These are phyloP conservation scores for Gavialis gangeticus DNA, from an alignment of 2,113 vertebrate species.

Conservation along the genomic window DNA sequence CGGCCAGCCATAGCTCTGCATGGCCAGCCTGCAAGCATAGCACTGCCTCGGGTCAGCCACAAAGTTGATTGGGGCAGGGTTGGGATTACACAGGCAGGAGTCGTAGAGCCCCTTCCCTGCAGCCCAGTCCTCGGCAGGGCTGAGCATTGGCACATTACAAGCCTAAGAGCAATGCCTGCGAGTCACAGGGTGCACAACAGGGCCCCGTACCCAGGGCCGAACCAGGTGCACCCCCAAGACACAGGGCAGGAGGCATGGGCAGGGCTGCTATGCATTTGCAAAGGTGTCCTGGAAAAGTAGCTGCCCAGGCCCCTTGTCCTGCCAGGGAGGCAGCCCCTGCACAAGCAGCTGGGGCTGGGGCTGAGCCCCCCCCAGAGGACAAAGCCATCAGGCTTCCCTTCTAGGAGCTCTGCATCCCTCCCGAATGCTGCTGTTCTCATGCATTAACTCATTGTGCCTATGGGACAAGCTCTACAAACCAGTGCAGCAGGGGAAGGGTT, in stretches of 20 bases:
- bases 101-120: background rate
- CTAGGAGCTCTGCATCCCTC: background rate
- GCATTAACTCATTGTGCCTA: too few species aligned
- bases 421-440: too few species aligned
- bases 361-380: accelerated
- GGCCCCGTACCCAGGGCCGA: accelerated
- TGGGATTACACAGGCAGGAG: background rate
- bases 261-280: background rate
- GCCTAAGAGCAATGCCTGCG: background rate
- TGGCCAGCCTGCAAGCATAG: too few species aligned
- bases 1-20: too few species aligned
- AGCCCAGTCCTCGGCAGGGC: background rate
- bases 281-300: background rate
- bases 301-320: background rate
- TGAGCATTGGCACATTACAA: background rate
- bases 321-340: background rate
- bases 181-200: accelerated
- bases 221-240: too few species aligned
- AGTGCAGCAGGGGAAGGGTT: too few species aligned
- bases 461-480: too few species aligned
- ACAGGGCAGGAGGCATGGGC: background rate
- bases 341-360: background rate
- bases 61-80: too few species aligned
- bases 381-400: background rate
- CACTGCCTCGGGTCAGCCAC: too few species aligned